Conservation (phyloP, 2,113 vertebrate genomes). For the Gambusia holbrooki region DNA sequence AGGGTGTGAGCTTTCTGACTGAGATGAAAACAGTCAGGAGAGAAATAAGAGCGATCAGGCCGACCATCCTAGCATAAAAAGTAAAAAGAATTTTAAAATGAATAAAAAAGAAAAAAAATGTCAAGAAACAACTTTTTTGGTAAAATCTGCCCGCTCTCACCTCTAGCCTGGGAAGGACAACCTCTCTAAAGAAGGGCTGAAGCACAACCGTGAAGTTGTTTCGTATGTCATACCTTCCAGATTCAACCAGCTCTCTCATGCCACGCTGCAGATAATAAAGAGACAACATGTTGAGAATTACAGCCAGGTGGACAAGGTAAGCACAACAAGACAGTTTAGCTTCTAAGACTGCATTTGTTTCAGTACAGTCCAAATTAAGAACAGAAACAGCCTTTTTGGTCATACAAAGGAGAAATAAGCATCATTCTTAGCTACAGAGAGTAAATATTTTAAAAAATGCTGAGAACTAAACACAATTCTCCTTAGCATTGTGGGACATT, state of each 20-base stretch:
- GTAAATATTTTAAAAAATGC: too few species aligned
- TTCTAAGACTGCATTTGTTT: not conserved
- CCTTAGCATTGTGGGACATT: not conserved
- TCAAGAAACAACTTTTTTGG: not conserved
- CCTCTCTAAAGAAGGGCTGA: slow-evolving; percentile 83
- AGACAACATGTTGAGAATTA: not conserved
- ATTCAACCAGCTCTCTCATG: slow-evolving; percentile 78
- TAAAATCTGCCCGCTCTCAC: slow-evolving; percentile 60
- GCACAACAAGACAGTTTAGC: too few species aligned
- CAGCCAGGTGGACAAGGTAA: too few species aligned
- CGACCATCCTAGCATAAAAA: slow-evolving; percentile 77
- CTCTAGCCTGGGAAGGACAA: slow-evolving; percentile 41
- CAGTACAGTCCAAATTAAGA: not conserved
- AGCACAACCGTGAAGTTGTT: slow-evolving; percentile 85
- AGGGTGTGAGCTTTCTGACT: slow-evolving; percentile 88
- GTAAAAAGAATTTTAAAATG: not conserved
- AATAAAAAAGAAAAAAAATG: not conserved
- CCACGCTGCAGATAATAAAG: slow-evolving; percentile 68
- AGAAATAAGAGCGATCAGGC: slow-evolving; percentile 86
- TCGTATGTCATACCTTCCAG: slow-evolving; percentile 79
- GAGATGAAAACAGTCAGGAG: slow-evolving; percentile 91
- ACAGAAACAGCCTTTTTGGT: not conserved
- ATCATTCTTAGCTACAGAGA: too few species aligned
- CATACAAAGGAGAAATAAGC: too few species aligned
- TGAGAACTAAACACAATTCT: not conserved